Evolutionary conservation across 2,888 invertebrate genomes (phyloP).

Genomic region (Conistra vaccinii): DNA sequence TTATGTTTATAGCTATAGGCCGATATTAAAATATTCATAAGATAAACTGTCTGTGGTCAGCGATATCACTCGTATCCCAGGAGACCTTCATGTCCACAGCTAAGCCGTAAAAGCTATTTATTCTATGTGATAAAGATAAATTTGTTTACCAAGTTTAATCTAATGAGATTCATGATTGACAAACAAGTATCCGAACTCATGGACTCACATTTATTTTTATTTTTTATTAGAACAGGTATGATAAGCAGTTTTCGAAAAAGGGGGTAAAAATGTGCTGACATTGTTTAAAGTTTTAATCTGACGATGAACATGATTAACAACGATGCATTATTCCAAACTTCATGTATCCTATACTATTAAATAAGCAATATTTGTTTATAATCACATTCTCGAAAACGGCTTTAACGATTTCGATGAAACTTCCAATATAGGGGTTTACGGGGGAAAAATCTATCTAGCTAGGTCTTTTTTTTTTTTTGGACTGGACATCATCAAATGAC

Average conservation of each 20-base stretch:
- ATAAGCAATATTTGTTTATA: too few relatives aligned
- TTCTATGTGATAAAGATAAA: neutral
- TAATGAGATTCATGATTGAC: neutral
- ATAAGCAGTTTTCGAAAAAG: neutral
- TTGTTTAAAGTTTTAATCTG: neutral
- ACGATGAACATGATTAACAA: neutral
- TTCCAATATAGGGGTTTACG: too few relatives aligned
- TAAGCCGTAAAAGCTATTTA: neutral
- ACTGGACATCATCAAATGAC: too few relatives aligned
- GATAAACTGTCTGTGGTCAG: neutral
- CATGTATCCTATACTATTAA: too few relatives aligned
- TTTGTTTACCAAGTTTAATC: neutral
- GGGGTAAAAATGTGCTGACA: neutral
- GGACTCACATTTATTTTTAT: neutral
- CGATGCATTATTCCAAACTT: neutral
- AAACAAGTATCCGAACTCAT: neutral
- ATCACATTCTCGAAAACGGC: too few relatives aligned
- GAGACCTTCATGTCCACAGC: neutral
- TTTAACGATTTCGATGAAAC: too few relatives aligned
- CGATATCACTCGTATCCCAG: neutral
- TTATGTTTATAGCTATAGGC: neutral
- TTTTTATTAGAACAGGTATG: neutral
- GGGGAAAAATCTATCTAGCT: too few relatives aligned
- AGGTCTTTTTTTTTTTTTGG: too few relatives aligned
- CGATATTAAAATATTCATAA: neutral